Conservation (phyloP, 2,797 vertebrate genomes). For the Cynopterus sphinx region DNA sequence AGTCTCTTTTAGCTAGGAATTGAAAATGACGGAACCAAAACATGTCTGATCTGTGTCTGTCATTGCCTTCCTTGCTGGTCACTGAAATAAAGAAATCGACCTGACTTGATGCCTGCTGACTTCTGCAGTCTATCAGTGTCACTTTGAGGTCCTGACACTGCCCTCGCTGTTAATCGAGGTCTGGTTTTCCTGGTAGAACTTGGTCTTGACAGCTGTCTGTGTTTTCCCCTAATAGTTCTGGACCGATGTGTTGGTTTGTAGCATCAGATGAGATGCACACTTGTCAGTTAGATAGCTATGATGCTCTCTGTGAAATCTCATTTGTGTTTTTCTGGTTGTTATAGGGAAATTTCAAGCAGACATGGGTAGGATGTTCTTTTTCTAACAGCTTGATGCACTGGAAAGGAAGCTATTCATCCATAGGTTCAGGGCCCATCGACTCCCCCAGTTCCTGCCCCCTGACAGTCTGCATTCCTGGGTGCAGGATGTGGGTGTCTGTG, state of each 20-base stretch:
- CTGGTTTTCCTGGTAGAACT: conserved; percentile 34
- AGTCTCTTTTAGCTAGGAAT: neutral
- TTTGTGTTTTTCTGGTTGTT: neutral
- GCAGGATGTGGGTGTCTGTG: neutral
- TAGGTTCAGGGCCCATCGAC: too few relatives aligned
- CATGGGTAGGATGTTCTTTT: neutral
- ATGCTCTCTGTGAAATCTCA: conserved; percentile 24
- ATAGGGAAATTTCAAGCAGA: neutral
- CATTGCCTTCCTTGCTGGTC: neutral
- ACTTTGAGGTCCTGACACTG: conserved; percentile 14
- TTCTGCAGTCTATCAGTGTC: neutral
- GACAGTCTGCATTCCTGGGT: neutral
- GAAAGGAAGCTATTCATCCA: neutral
- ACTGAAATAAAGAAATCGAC: neutral
- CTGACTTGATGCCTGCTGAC: neutral
- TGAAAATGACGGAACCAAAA: neutral
- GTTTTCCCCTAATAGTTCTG: neutral
- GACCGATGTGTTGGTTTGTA: neutral
- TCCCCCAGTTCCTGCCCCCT: neutral
- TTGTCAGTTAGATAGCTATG: neutral
- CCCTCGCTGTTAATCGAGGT: neutral
- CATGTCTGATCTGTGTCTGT: neutral
- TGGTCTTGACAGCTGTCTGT: neutral
- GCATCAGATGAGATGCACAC: neutral
- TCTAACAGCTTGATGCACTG: neutral